Conservation (phyloP, 35 echinoderm and acorn worm genomes). For the Ophiothrix spiculata region DNA sequence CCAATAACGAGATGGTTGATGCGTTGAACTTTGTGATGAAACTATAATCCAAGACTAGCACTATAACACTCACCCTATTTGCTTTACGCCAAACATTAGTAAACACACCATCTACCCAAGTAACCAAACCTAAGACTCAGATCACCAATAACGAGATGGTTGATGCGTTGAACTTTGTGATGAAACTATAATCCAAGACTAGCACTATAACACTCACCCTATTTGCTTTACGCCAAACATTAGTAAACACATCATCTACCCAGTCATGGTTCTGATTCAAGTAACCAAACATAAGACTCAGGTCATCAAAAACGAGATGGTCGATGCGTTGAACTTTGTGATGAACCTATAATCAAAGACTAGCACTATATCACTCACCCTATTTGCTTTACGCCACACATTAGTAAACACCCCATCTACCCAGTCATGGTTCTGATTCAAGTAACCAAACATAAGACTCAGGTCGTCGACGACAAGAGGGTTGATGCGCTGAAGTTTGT, state of each 20-base stretch:
- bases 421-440: slow-evolving; percentile 96
- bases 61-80: slow-evolving; percentile 76
- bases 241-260: slow-evolving; percentile 93
- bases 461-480: slow-evolving; percentile 91
- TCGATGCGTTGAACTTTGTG: slow-evolving; percentile 93
- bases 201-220: slow-evolving; percentile 58
- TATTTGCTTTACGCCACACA: slow-evolving; percentile 94
- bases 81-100: slow-evolving; percentile 94
- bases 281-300: slow-evolving; percentile 94
- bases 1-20: slow-evolving; percentile 87
- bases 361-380: slow-evolving; percentile 53
- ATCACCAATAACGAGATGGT: slow-evolving; percentile 81
- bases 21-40: slow-evolving; percentile 93
- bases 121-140: slow-evolving; percentile 95
- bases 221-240: slow-evolving; percentile 93
- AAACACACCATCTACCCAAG: slow-evolving; percentile 91
- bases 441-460: slow-evolving; percentile 90
- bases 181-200: too few species aligned
- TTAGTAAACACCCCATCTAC: slow-evolving; percentile 93
- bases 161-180: slow-evolving; percentile 96
- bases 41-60: too few species aligned
- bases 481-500: slow-evolving; percentile 95
- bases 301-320: slow-evolving; percentile 84
- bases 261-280: slow-evolving; percentile 94
- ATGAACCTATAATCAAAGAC: not conserved